Conservation (phyloP, 2,888 invertebrate genomes). For the Drosophila nigritarsus region DNA sequence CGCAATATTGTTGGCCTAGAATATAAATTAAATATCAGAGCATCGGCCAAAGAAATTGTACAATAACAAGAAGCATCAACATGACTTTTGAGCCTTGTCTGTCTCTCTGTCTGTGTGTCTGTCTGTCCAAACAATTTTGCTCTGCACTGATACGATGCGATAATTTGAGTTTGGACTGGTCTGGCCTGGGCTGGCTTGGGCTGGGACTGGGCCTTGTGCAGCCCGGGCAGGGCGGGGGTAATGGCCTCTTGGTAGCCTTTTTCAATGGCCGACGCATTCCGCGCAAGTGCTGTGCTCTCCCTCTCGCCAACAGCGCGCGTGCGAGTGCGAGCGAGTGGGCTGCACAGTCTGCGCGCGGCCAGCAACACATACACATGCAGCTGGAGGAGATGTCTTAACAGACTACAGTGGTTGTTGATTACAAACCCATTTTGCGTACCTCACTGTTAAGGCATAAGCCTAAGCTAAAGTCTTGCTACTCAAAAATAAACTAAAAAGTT, state of each 20-base stretch:
- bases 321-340: constrained; percentile 41
- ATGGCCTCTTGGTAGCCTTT: constrained; percentile 50
- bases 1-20: constrained; percentile 58
- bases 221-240: constrained; percentile 23
- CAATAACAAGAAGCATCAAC: constrained; percentile 52
- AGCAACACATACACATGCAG: constrained; percentile 26
- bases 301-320: constrained; percentile 25
- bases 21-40: constrained; percentile 77
- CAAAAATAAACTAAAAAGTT: neutral
- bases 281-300: constrained; percentile 36
- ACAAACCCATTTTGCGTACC: constrained; percentile 22
- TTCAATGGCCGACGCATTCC: constrained; percentile 69
- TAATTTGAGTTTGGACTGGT: neutral
- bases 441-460: neutral
- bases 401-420: constrained; percentile 53
- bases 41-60: constrained; percentile 56
- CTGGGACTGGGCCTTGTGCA: constrained; percentile 9
- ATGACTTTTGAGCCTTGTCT: constrained; percentile 56
- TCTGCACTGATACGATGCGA: constrained; percentile 6
- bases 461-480: neutral
- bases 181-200: too few relatives aligned
- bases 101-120: constrained; percentile 7
- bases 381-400: constrained; percentile 10
- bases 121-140: neutral
- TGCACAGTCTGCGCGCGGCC: constrained; percentile 33